Conservation (phyloP, 2,888 invertebrate species). For the Eilema depressum region DNA sequence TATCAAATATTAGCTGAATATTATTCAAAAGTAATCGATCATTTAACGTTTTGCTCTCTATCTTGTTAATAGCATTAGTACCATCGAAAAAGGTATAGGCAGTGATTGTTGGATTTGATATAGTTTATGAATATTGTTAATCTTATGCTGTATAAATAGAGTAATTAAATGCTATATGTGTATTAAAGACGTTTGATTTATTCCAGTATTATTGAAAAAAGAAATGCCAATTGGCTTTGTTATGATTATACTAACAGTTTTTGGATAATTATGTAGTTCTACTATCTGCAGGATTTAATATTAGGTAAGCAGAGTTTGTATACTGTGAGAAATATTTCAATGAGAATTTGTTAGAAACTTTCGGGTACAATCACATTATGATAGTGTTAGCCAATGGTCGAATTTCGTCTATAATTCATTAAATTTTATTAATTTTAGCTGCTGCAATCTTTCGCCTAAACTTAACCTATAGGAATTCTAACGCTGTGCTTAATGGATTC, state of each 20-base stretch:
- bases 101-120: slow-evolving; percentile 87
- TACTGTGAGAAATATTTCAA: slow-evolving; percentile 66
- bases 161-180: slow-evolving; percentile 87
- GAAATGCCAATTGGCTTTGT: slow-evolving; percentile 61
- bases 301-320: slow-evolving; percentile 79
- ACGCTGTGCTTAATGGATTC: neutral
- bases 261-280: slow-evolving; percentile 52
- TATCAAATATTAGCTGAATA: slow-evolving; percentile 65
- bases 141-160: slow-evolving; percentile 87
- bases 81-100: slow-evolving; percentile 83
- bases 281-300: slow-evolving; percentile 62
- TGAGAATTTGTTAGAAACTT: slow-evolving; percentile 51
- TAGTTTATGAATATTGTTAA: slow-evolving; percentile 87
- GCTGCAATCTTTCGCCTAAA: neutral
- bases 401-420: neutral
- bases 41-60: slow-evolving; percentile 80
- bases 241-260: slow-evolving; percentile 67
- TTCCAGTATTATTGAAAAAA: slow-evolving; percentile 70
- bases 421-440: neutral
- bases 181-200: slow-evolving; percentile 82
- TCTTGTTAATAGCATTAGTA: slow-evolving; percentile 84
- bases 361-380: neutral
- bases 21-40: slow-evolving; percentile 67
- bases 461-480: neutral
- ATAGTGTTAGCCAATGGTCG: neutral